Evolutionary conservation across 2,113 vertebrate species (phyloP).

Genomic region (Tricholaema leucomelas): DNA sequence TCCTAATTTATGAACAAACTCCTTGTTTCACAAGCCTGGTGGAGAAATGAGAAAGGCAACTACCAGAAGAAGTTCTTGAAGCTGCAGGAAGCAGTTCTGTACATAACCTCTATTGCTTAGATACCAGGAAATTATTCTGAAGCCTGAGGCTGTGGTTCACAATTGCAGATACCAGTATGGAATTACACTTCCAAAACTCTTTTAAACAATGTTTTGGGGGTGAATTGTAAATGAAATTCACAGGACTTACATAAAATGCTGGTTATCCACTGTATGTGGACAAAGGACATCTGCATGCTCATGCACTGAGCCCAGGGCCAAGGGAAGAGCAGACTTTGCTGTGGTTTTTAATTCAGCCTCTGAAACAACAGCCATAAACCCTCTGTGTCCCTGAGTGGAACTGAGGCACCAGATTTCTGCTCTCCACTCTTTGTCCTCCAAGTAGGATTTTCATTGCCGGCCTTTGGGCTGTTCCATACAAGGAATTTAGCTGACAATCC

Average conservation of each 20-base stretch:
- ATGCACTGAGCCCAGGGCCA: not conserved
- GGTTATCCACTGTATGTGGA: not conserved
- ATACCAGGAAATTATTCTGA: conserved; percentile 40
- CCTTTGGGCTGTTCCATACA: not conserved
- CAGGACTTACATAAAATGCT: not conserved
- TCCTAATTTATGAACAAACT: conserved; percentile 4
- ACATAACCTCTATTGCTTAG: conserved; percentile 45
- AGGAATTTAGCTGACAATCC: not conserved
- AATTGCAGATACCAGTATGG: not conserved
- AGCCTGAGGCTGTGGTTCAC: conserved; percentile 29
- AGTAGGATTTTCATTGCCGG: not conserved
- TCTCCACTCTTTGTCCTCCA: not conserved
- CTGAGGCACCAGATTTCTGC: not conserved
- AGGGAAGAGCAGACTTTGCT: not conserved
- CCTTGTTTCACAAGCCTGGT: not conserved
- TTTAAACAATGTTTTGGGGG: conserved; percentile 13
- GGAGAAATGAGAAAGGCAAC: conserved; percentile 1
- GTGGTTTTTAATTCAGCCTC: not conserved
- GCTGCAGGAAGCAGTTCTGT: conserved; percentile 18
- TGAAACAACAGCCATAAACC: not conserved
- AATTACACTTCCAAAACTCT: conserved; percentile 42
- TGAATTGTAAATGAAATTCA: conserved; percentile 32
- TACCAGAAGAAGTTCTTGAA: conserved; percentile 11
- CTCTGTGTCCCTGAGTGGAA: fast-evolving
- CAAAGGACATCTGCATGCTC: not conserved